Conservation (phyloP, 2,113 vertebrate species). For the Oreotragus oreotragus region DNA sequence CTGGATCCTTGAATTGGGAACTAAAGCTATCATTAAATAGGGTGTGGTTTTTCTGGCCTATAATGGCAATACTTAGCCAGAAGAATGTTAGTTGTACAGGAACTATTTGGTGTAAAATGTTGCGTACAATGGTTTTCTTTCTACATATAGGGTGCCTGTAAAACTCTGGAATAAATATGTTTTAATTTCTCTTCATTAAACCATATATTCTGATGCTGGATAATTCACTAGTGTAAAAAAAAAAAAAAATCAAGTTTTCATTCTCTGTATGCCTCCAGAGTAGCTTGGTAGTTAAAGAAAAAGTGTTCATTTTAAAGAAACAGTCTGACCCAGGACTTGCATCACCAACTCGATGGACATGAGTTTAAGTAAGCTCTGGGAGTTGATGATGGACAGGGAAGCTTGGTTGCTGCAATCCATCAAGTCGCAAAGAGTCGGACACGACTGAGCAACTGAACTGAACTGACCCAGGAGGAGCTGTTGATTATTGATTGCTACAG, state of each 20-base stretch:
- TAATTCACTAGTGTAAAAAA: background rate
- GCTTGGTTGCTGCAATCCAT: background rate
- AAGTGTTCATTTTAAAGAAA: background rate
- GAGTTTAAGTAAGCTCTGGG: background rate
- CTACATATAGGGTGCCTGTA: background rate
- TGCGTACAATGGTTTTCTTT: background rate
- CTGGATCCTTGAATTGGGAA: background rate
- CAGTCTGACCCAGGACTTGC: background rate
- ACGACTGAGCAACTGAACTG: background rate
- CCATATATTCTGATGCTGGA: background rate
- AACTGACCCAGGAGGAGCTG: background rate
- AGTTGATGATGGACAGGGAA: background rate
- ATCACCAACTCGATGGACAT: background rate
- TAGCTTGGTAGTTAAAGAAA: background rate
- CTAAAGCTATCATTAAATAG: background rate
- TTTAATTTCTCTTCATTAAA: background rate
- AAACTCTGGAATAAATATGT: background rate
- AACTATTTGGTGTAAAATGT: background rate
- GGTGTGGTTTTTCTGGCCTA: background rate
- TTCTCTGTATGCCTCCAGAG: background rate
- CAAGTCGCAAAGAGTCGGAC: fast-evolving
- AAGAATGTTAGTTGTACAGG: background rate
- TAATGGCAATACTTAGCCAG: background rate
- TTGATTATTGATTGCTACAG: background rate
- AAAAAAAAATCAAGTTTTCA: background rate